Conservation (phyloP, 2,797 vertebrate genomes). For the Sebastes oblongus region DNA sequence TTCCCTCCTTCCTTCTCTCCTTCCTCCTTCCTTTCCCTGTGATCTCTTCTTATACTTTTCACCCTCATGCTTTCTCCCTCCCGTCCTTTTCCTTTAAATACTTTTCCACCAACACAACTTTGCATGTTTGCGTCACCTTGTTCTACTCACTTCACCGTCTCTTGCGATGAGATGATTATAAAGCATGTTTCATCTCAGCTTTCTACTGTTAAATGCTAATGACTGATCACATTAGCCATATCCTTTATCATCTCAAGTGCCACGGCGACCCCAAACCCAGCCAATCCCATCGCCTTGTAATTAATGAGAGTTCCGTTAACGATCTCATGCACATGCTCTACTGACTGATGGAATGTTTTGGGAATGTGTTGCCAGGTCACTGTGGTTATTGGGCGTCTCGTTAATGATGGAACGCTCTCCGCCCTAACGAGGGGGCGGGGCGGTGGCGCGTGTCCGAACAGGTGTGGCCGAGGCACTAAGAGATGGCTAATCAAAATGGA, state of each 20-base stretch:
- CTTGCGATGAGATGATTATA: slow-evolving; percentile 33
- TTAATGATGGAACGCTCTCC: slow-evolving; percentile 56
- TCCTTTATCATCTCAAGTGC: slow-evolving; percentile 71
- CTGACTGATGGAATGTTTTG: slow-evolving; percentile 78
- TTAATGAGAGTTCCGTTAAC: slow-evolving; percentile 67
- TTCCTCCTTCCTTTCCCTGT: slow-evolving; percentile 2
- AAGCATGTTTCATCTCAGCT: slow-evolving; percentile 48
- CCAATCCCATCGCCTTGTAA: slow-evolving; percentile 60
- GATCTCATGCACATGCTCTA: slow-evolving; percentile 57
- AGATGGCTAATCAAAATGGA: slow-evolving; percentile 58
- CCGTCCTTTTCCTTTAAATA: not conserved
- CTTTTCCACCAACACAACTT: slow-evolving; percentile 29
- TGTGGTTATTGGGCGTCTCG: slow-evolving; percentile 51
- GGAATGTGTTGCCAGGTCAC: slow-evolving; percentile 66
- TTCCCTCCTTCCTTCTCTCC: not conserved
- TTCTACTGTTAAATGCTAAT: slow-evolving; percentile 60
- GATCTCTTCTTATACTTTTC: not conserved
- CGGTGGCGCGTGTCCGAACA: slow-evolving; percentile 55
- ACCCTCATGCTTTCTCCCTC: not conserved
- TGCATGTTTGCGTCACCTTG: slow-evolving; percentile 41
- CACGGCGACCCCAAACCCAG: slow-evolving; percentile 58
- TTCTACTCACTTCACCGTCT: slow-evolving; percentile 25
- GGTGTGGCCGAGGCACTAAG: slow-evolving; percentile 57
- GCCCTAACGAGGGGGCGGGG: slow-evolving; percentile 45
- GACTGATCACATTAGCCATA: slow-evolving; percentile 67